Evolutionary conservation across 2,113 vertebrate species (phyloP), one percentile per base, ranked within the genome.

Genomic region (Chascanopsetta lugubris): DNA sequence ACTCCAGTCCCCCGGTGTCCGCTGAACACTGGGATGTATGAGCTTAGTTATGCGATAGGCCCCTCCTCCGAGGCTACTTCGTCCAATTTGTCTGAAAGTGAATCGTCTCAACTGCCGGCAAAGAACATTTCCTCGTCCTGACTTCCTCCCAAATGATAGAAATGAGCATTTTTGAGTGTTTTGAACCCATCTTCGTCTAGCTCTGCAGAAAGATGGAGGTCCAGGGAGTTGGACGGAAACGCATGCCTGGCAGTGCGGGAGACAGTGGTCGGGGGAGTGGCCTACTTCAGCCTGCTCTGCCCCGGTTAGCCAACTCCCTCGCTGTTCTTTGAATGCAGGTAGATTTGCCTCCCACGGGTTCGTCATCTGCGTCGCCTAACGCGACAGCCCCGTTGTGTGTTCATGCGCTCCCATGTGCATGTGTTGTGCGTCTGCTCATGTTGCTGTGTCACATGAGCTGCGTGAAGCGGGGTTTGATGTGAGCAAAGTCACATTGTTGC

Each of bases 301-400:
- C 79, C 86, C 84, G 86, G 72, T 76, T 83, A 72, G 47, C 64
- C 58, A 77, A 64, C 65, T 50, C 51, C 87, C 64, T 84, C 61
- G 78, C 75, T 63, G 58, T 48, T 69, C 75, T 81, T 67, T 83
- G 83, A 86, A 84, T 55, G 76, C 64, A 82, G 80, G 75, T 78
- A 80, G 86, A 82, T 85, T 73, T 81, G 67, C 82, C 70, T 87
- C 85, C 83, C 58, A 85, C 80, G 82, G 87, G 77, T 74, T 70
- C 75, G 61, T 85, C 85, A 86, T 80, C 84, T 84, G 76, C 12
- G 45, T 79, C 55, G 57, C 78, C 65, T 82, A 56, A 72, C 70
- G 53, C 82, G 85, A 80, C 76, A 79, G 83, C 83, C 51, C 34
- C 68, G 75, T 55, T 48, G 30, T 42, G 54, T 43, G 72, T 22